Evolutionary conservation across 2,797 vertebrate species (phyloP).

Genomic region (Lagodon rhomboides): DNA sequence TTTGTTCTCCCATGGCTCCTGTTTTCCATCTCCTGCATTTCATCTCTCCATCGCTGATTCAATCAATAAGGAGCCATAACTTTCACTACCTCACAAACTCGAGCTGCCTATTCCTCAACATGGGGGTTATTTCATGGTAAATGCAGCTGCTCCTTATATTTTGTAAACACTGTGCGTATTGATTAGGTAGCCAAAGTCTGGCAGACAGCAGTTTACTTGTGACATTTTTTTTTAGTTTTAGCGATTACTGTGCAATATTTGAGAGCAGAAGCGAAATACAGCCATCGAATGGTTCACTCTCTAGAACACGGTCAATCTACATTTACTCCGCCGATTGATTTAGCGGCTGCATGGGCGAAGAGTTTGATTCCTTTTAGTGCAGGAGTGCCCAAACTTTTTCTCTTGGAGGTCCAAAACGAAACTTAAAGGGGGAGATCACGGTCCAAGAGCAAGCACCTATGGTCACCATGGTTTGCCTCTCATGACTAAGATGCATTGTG

Average conservation of each 20-base stretch:
- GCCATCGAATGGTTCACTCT: constrained; percentile 31
- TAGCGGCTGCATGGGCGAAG: constrained; percentile 26
- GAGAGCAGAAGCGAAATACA: constrained; percentile 35
- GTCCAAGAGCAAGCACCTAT: too few species aligned
- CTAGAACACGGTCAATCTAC: constrained; percentile 35
- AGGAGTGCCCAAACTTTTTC: background rate
- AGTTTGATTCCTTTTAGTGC: constrained; percentile 39
- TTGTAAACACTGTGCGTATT: constrained; percentile 43
- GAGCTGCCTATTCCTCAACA: constrained; percentile 6
- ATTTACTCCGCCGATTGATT: constrained; percentile 37
- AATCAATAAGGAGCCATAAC: constrained; percentile 45
- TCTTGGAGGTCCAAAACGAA: too few species aligned
- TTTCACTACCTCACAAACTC: constrained; percentile 46
- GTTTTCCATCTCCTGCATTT: constrained; percentile 19
- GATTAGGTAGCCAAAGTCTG: constrained; percentile 50
- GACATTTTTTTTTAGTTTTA: constrained; percentile 28
- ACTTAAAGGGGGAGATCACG: too few species aligned
- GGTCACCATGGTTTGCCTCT: too few species aligned
- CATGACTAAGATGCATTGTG: too few species aligned
- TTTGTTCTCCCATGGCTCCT: background rate
- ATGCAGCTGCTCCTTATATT: constrained; percentile 28
- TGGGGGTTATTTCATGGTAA: constrained; percentile 22
- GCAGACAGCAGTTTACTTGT: constrained; percentile 27
- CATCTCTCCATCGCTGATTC: constrained; percentile 41
- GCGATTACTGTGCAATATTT: constrained; percentile 32